Base-by-base conservation (phyloP, 1,140 invertebrate genomes). In the Araneus ventricosus region DNA sequence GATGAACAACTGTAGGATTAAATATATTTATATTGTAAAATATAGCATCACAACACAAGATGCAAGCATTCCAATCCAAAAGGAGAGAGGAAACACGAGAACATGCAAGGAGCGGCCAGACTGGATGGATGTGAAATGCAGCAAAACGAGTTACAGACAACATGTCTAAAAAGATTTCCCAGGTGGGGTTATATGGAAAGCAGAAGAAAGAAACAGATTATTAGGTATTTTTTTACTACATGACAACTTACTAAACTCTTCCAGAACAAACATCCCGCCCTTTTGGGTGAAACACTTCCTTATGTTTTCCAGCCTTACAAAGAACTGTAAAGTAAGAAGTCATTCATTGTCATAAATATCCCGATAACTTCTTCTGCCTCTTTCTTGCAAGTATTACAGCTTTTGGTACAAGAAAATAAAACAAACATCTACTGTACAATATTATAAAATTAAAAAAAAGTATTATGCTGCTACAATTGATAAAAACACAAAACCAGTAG, bases 271-370 rank as follows among this genome's bases (percentile, higher is more conserved):
- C 95, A 99, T 98, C 95, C 98, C 99, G 95, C 99, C 99, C 96
- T 99, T 99, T 96, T 99, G 98, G 92, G 99, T 99, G 96, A 99
- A 99, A 97, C 99, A 99, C 96, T 99, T 99, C 96, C 99, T 97
- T 96, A 99, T 99, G 96, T 99, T 99, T 96, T 98, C 98, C 96
- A 99, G 97, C 95, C 98, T 98, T 96, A 99, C 99, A 97, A 99
- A 99, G 96, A 99, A 99, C 99, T 99, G 97, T 95, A 99, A 98
- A 95, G 94, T 94, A 95, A 95, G 95, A 93, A 93, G 86, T 93
- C 92, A 93, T 93, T 93, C 92, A 93, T 89, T 93, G 91, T 88
- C 88, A 93, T 93, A 45, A 39, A 39, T 67, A 92, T 85, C 90
- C 90, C 91, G 67, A 88, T 70, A 75, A 89, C 57, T 93, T 87